These are phyloP conservation scores for Hyles lineata DNA, from an alignment of 2,888 invertebrate genomes.

Conservation along the genomic window DNA sequence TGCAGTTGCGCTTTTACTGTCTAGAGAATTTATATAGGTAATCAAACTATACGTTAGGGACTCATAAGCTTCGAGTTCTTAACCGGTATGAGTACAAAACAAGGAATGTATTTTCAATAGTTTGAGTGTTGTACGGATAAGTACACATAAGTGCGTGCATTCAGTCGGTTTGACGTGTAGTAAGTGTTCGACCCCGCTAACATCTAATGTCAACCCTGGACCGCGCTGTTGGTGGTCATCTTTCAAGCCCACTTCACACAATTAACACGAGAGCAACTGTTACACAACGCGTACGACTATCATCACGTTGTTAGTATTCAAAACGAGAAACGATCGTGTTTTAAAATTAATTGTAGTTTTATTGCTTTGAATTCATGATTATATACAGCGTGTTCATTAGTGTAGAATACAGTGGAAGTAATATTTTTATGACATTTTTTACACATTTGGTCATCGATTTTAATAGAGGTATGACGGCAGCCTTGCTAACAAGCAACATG, in stretches of 20 bases:
- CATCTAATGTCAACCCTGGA: slow-evolving; percentile 51
- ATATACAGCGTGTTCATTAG: slow-evolving; percentile 37
- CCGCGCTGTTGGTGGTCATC: slow-evolving; percentile 50
- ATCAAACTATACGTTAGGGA: background rate
- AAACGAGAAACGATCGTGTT: slow-evolving; percentile 11
- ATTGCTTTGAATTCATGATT: slow-evolving; percentile 27
- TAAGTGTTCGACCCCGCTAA: slow-evolving; percentile 47
- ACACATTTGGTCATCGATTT: slow-evolving; percentile 48
- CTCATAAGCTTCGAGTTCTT: background rate
- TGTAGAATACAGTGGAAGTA: slow-evolving; percentile 36
- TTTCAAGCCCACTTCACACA: slow-evolving; percentile 45
- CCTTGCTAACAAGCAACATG: slow-evolving; percentile 65
- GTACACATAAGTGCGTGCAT: slow-evolving; percentile 36
- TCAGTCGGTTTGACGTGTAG: slow-evolving; percentile 42
- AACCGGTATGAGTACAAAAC: slow-evolving; percentile 2
- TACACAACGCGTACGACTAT: slow-evolving; percentile 28
- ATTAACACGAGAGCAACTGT: slow-evolving; percentile 44
- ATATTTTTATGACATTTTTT: slow-evolving; percentile 55
- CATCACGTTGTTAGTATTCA: slow-evolving; percentile 27
- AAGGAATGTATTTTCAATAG: slow-evolving; percentile 13
- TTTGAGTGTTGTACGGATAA: slow-evolving; percentile 27
- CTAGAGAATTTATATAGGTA: background rate
- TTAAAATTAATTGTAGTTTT: slow-evolving; percentile 44
- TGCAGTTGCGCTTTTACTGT: slow-evolving; percentile 9
- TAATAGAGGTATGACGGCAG: slow-evolving; percentile 61